These are phyloP conservation scores for Psettodes erumei DNA, from an alignment of 2,113 vertebrate species.

Conservation along the genomic window DNA sequence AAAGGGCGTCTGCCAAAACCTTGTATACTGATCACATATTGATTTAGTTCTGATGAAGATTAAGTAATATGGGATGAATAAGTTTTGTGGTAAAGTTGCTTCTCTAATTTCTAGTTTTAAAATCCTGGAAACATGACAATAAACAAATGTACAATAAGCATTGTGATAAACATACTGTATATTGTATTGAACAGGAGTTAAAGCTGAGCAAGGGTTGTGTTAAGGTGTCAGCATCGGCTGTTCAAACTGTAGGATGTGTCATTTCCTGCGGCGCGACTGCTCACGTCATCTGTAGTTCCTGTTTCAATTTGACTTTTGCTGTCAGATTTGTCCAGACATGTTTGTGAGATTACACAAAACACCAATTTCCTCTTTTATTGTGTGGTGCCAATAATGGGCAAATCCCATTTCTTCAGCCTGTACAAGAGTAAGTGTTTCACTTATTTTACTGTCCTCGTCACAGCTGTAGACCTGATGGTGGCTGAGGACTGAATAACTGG, in stretches of 20 bases:
- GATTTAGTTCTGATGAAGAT: constrained; percentile 10
- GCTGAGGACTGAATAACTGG: not conserved
- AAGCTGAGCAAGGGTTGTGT: not conserved
- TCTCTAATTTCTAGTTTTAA: not conserved
- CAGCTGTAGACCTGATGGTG: not conserved
- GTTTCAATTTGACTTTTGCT: constrained; percentile 57
- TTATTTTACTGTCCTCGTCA: constrained; percentile 1
- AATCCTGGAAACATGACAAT: not conserved
- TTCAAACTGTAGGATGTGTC: constrained; percentile 49
- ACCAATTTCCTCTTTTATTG: constrained; percentile 28
- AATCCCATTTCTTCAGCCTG: not conserved
- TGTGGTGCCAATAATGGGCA: not conserved
- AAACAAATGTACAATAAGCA: not conserved
- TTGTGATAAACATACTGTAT: not conserved
- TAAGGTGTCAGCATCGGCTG: constrained; percentile 15
- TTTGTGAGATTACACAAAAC: constrained; percentile 25
- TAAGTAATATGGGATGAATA: not conserved
- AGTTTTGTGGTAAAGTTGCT: not conserved
- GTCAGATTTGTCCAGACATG: constrained; percentile 60
- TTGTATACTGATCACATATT: constrained; percentile 6
- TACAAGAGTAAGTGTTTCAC: constrained; percentile 1
- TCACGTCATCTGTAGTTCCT: constrained; percentile 59
- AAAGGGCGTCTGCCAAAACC: constrained; percentile 5
- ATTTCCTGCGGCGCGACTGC: constrained; percentile 59
- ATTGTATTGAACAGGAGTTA: not conserved